phyloP scores from a whole-genome alignment of 1,140 invertebrate genomes.

The Caenorhabditis elegans region WBcel235 BX284602.5:6597001-6597500 shows the following conservation, averaged over 20 bases:
- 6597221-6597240: constrained; percentile 54
- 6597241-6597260: constrained; percentile 53
- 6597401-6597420: constrained; percentile 38
- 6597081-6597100: constrained; percentile 55
- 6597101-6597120: constrained; percentile 62
- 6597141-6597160: constrained; percentile 56
- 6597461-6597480: constrained; percentile 61
- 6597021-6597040: constrained; percentile 59
- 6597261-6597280: constrained; percentile 56
- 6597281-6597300: constrained; percentile 51
- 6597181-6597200: constrained; percentile 59
- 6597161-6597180: constrained; percentile 54
- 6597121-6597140: constrained; percentile 58
- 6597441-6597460: constrained; percentile 55
- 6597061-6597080: constrained; percentile 60
- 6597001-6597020: constrained; percentile 53
- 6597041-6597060: constrained; percentile 53
- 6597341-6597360: background rate
- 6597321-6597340: constrained; percentile 20
- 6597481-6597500: constrained; percentile 59
- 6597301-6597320: constrained; percentile 41
- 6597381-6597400: constrained; percentile 19
- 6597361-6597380: background rate
- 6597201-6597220: constrained; percentile 59
- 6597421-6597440: constrained; percentile 49